A percentile compares a stretch with the other conserved stretches of the same genome.
Conservation (phyloP, 2,888 invertebrate species). For the Quadroppia sp. region DNA sequence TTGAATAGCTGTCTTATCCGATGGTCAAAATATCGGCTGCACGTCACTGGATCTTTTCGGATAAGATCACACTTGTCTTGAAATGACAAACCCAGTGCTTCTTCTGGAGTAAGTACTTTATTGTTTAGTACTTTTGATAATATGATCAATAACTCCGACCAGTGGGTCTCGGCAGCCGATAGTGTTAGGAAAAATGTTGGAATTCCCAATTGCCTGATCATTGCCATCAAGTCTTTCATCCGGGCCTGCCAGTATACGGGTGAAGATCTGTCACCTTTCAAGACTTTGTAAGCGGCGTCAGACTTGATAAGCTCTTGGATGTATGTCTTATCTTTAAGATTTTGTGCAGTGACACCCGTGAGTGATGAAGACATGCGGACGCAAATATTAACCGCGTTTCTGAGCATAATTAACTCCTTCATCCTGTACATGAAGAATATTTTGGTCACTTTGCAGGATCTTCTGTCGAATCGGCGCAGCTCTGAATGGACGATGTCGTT, state of each 20-base stretch:
- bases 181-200: slow-evolving; percentile 31
- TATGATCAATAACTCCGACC: slow-evolving; percentile 18
- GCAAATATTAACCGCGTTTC: neutral
- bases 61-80: slow-evolving; percentile 40
- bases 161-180: slow-evolving; percentile 33
- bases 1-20: slow-evolving; percentile 45
- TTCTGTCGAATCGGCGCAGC: neutral
- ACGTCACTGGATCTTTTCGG: slow-evolving; percentile 48
- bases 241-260: slow-evolving; percentile 42
- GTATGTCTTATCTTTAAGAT: neutral
- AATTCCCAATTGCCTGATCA: slow-evolving; percentile 15
- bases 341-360: neutral
- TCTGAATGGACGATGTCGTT: neutral
- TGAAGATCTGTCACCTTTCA: slow-evolving; percentile 44
- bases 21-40: slow-evolving; percentile 48
- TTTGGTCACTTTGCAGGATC: neutral
- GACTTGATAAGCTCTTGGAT: neutral
- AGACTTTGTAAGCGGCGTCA: neutral
- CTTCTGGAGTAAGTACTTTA: neutral
- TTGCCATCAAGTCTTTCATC: slow-evolving; percentile 37
- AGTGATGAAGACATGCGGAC: too few species aligned
- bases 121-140: slow-evolving; percentile 45
- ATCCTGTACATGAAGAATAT: neutral
- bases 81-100: neutral
- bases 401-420: neutral